phyloP scores from a whole-genome alignment of 2,113 vertebrate species.

The Scomber scombrus region DNA sequence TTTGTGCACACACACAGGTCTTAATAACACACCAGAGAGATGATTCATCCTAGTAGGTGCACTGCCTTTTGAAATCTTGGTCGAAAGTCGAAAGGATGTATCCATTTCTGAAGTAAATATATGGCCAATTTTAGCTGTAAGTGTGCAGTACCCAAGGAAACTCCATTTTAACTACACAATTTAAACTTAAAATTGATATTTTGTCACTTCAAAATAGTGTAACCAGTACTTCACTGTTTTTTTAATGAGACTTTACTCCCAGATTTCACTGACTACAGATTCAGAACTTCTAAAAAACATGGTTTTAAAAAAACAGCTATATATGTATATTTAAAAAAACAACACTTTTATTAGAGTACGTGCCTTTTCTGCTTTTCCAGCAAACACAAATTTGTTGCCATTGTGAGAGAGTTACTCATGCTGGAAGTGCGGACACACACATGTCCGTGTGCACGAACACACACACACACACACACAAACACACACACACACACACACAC shows the following conservation, averaged over 20 bases:
- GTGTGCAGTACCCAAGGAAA: not conserved
- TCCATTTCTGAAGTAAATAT: not conserved
- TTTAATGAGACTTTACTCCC: no score
- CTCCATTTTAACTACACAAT: not conserved
- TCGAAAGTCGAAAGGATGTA: no score
- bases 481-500: no score
- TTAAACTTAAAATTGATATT: not conserved
- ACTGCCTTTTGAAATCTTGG: not conserved
- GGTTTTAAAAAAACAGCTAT: no score
- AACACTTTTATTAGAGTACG: no score
- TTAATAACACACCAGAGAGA: not conserved
- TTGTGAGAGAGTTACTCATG: not conserved
- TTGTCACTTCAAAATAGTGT: no score
- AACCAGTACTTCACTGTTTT: no score
- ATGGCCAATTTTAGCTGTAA: not conserved
- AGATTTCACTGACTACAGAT: not conserved
- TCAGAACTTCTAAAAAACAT: not conserved
- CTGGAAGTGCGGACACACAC: not conserved
- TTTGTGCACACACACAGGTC: not conserved
- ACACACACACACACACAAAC: not conserved
- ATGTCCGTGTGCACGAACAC: constrained; percentile 14
- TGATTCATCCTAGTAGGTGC: not conserved
- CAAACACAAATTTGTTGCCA: not conserved
- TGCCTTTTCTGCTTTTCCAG: no score
- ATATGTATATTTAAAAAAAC: no score